A percentile compares a stretch with the other conserved stretches of the same genome.
Evolutionary conservation across 2,113 vertebrate genomes (phyloP).

Genomic region (Gobius niger): DNA sequence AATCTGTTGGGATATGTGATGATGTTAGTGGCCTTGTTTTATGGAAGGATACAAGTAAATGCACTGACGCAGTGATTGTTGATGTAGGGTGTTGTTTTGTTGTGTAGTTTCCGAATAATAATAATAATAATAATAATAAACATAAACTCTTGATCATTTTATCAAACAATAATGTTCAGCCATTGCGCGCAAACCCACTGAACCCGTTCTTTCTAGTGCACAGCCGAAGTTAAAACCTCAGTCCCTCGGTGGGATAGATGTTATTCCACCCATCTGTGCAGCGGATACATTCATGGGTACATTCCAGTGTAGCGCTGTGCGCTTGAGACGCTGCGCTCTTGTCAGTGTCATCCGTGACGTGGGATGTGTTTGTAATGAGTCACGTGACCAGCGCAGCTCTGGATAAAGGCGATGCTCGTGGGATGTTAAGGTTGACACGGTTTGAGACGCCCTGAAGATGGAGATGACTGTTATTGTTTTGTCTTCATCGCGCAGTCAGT

Average conservation of each 20-base stretch:
- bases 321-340: constrained; percentile 22
- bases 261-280: not conserved
- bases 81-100: no score
- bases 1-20: no score
- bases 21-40: no score
- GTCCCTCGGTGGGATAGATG: not conserved
- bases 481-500: not conserved
- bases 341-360: constrained; percentile 70
- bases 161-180: no score
- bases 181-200: not conserved
- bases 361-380: constrained; percentile 63
- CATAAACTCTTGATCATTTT: no score
- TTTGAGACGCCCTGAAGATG: not conserved
- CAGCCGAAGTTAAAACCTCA: not conserved
- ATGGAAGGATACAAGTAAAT: no score
- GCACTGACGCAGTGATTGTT: no score
- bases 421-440: constrained; percentile 14
- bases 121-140: no score
- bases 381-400: constrained; percentile 72
- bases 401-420: constrained; percentile 64
- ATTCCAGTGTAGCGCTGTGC: not conserved
- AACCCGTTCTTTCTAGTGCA: not conserved
- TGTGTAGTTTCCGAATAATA: no score
- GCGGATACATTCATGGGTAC: no score
- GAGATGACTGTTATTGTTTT: not conserved